Evolutionary conservation across 2,797 vertebrate genomes (phyloP), one percentile per base, ranked within the genome.

Genomic region (Sebastes hopkinsi): DNA sequence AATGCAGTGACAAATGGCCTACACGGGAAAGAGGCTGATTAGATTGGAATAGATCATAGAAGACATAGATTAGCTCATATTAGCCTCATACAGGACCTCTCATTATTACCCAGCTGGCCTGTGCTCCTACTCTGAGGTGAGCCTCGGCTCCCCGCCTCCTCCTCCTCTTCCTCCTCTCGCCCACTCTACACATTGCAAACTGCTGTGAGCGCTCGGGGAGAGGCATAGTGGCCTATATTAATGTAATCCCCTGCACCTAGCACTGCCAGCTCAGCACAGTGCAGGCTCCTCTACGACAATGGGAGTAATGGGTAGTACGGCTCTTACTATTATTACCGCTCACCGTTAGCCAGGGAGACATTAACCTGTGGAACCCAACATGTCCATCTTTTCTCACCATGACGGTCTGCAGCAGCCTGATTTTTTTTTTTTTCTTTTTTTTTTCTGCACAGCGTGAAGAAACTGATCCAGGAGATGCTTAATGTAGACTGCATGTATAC

Each of bases 221-320:
- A 88, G 62, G 81, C 87, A 80, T 68, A 75, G 72, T 86, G 82
- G 84, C 83, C 80, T 80, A 83, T 89, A 91, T 88, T 90, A 91
- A 94, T 91, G 87, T 92, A 91, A 94, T 94, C 92, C 80, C 78
- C 74, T 88, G 76, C 86, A 90, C 83, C 86, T 67, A 29, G 82
- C 87, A 61, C 65, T 89, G 91, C 91, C 78, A 87, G 77, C 92
- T 94, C 93, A 95, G 93, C 92, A 93, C 81, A 72, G 82, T 70
- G 8, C 83, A 81, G 81, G 86, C 75, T 83, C 73, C 79, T 81
- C 69, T 65, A 79, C 46, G 69, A 94, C 92, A 91, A 92, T 89
- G 82, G 90, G 88, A 88, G 88, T 92, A 93, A 94, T 90, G 84
- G 85, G 77, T 79, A 81, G 82, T 23, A 23, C 13, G 6, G 79